Evolutionary conservation across 1,140 invertebrate genomes (phyloP).

Genomic region (Spodoptera litura): DNA sequence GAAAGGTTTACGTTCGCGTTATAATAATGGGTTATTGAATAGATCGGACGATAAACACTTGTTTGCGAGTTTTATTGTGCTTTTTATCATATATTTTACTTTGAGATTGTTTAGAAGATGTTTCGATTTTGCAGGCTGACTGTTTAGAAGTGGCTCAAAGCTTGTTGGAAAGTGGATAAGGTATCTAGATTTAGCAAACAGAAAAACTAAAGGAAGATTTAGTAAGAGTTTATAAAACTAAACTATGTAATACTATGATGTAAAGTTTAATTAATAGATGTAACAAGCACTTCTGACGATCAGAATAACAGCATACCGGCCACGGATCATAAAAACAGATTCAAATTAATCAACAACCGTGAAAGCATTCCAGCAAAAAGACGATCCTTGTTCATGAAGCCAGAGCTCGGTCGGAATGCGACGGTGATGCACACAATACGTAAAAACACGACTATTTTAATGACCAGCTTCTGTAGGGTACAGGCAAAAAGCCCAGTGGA

Average conservation of each 20-base stretch:
- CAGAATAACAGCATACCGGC: constrained; percentile 11
- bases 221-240: no score
- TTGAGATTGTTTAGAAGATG: neutral
- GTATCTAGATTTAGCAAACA: no score
- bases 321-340: constrained; percentile 6
- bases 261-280: neutral
- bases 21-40: constrained; percentile 56
- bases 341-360: constrained; percentile 35
- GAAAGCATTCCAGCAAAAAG: constrained; percentile 29
- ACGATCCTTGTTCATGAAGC: constrained; percentile 21
- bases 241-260: neutral
- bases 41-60: constrained; percentile 41
- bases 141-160: no score
- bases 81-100: neutral
- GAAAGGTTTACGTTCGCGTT: constrained; percentile 58
- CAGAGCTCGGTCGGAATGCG: constrained; percentile 10
- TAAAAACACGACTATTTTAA: constrained; percentile 41
- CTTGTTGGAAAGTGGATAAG: no score
- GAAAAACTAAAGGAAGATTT: no score
- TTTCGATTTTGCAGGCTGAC: neutral
- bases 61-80: constrained; percentile 17
- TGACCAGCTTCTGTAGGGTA: constrained; percentile 35
- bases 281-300: neutral
- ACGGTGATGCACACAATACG: constrained; percentile 33
- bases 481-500: constrained; percentile 21